A percentile compares a stretch with the other conserved stretches of the same genome.
Evolutionary conservation across 1,140 invertebrate genomes (phyloP).

Genomic region (Cryptotermes secundus): DNA sequence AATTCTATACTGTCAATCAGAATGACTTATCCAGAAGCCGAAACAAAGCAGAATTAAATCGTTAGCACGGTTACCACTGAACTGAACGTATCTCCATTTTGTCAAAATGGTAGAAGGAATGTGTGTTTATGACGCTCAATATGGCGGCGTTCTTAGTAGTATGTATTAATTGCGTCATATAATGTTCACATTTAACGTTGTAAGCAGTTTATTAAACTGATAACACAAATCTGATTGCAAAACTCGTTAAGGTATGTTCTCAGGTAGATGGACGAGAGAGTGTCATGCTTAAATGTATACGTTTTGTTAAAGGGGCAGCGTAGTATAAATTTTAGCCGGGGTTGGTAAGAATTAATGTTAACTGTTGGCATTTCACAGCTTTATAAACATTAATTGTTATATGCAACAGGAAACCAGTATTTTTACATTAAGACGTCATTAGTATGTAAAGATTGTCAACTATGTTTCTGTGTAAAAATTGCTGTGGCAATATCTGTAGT

Average conservation of each 20-base stretch:
- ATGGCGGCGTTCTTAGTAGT: not conserved
- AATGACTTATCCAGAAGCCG: too few species aligned
- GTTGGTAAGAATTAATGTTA: not conserved
- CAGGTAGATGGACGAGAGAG: not conserved
- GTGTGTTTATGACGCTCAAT: not conserved
- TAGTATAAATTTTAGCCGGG: not conserved
- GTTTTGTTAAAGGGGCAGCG: not conserved
- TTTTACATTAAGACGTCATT: not conserved
- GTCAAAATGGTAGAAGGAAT: not conserved
- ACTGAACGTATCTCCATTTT: not conserved
- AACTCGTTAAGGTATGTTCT: not conserved
- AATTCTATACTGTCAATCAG: too few species aligned
- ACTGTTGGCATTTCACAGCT: not conserved
- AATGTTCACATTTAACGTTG: not conserved
- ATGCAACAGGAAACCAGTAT: not conserved
- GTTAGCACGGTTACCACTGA: too few species aligned
- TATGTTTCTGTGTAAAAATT: too few species aligned
- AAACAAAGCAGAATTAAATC: too few species aligned
- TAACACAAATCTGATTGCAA: not conserved
- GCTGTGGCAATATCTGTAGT: too few species aligned
- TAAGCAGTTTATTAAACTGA: not conserved
- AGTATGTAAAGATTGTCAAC: too few species aligned
- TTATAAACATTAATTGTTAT: not conserved
- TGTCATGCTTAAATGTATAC: not conserved
- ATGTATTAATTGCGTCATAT: not conserved